These are phyloP conservation scores for Xestoiulus laeticollis DNA, from an alignment of 2,888 invertebrate genomes.

Conservation along the genomic window DNA sequence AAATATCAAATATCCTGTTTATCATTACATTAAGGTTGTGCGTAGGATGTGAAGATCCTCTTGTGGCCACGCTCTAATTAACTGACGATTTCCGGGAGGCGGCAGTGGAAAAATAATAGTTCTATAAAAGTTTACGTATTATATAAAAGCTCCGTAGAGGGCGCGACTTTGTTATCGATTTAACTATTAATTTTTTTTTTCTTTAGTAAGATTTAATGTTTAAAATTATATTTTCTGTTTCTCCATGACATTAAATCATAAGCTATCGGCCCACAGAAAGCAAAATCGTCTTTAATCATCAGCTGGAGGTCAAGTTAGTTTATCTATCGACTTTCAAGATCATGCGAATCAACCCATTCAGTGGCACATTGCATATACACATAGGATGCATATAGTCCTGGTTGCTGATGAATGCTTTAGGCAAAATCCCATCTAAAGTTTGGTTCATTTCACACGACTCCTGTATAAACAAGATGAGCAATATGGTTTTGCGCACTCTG, in stretches of 20 bases:
- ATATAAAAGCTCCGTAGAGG: background rate
- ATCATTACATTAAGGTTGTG: background rate
- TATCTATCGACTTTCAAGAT: background rate
- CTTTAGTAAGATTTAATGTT: too few relatives aligned
- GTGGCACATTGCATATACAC: too few relatives aligned
- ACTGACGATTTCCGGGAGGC: background rate
- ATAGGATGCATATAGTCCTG: background rate
- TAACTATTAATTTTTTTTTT: background rate
- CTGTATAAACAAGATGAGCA: slow-evolving; percentile 14
- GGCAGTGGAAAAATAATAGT: background rate
- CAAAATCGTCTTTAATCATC: too few relatives aligned
- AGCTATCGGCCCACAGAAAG: too few relatives aligned
- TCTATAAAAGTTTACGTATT: background rate
- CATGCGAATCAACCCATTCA: background rate
- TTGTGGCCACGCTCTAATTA: background rate
- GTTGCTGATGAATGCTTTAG: background rate
- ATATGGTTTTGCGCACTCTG: background rate
- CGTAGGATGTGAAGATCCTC: slow-evolving; percentile 14
- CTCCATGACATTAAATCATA: too few relatives aligned
- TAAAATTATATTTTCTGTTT: too few relatives aligned
- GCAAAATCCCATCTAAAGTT: background rate
- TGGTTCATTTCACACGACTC: background rate
- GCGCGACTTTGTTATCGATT: slow-evolving; percentile 19
- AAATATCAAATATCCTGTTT: slow-evolving; percentile 17
- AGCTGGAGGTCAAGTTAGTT: background rate